Base-by-base conservation (phyloP, 2,113 vertebrate genomes). In the Tauraco erythrolophus region DNA sequence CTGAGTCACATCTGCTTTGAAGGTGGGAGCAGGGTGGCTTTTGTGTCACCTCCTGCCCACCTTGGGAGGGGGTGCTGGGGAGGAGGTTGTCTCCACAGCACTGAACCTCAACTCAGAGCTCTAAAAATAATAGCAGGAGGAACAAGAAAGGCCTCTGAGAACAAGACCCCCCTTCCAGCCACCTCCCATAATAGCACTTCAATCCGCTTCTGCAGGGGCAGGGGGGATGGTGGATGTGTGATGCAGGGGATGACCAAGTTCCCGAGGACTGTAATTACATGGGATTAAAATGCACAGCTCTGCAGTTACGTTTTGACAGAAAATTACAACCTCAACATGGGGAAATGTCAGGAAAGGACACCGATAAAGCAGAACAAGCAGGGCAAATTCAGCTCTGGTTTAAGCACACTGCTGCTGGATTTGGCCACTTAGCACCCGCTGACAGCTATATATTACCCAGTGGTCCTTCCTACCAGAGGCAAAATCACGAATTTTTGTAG, bases 241-340 rank as follows among this genome's bases (percentile, higher is more conserved):
- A 11, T 75, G 95, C 53, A 62, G 31, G 57, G 84, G 54, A 71
- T 85, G 93, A 66, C 77, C 27, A 18, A 86, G 50, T 19, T 89
- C 87, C 83, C 7, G 3, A 68, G 86, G 66, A 14, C 77, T 90
- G 85, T 91, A 93, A 97, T 97, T 96, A 85, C n/a, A 30, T 0
- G 6, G 69, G 80, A 93, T 96, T 97, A 85, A 96, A 97, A 97
- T 37, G 62, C 84, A 74, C 65, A 61, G 84, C 72, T 88, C 91
- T 74, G 51, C 79, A 71, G 92, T 76, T 92, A n/a, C 43, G 2
- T 76, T 93, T 75, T 68, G 78, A 93, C 75, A 86, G 87, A 84
- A 97, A 93, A 95, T 97, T 84, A 91, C 80, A 78, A 56, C 70
- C 54, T 91, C 57, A 27, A 41, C 27, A 19, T 10, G 45, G 46